Evolutionary conservation across 2,113 vertebrate species (phyloP), one percentile per base, ranked within the genome.

Genomic region (Atlantisia rogersi): DNA sequence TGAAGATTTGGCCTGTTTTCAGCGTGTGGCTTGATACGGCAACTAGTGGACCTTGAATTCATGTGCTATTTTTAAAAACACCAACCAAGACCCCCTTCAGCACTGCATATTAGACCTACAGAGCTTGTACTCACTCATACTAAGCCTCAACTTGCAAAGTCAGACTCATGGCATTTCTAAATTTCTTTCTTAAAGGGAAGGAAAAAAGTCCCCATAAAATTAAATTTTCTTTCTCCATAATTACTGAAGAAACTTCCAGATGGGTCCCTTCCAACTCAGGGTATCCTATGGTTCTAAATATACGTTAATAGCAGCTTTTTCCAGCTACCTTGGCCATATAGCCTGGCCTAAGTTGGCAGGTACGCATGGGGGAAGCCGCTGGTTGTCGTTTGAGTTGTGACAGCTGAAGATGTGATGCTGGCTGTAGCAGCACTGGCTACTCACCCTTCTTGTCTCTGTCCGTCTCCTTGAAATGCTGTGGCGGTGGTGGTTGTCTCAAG

Each of bases 311-410:
- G 0, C 1, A 1, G 10, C 13, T 78, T 70, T 86, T 86, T 44
- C 56, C 20, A 10, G 40, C 58, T 50, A 18, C 31, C 28, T 46
- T 40, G n/a, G 53, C 74, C 15, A 0, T 24, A 6, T 2, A 24
- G n/a, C 60, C 77, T 80, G 0, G 0, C 50, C 31, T 28, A 28
- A 39, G 56, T 22, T 50, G 39, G 2, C 59, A 44, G n/a, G 25
- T 48, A 17, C 1, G 0, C 0, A 0, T 4, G 9, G 53, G n/a
- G 32, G 11, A 70, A 88, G 31, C 24, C 48, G 10, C 22, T 48
- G 22, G 48, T 12, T 48, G 48, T 48, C 10, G 20, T 48, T 40
- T n/a, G 37, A 48, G 69, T 22, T 83, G 55, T 26, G 75, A 1
- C 0, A 3, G 46, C 35, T 5, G 3, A 40, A 50, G 74, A 11